Conservation (phyloP, 2,113 vertebrate genomes). For the Ceyx margarethae region DNA sequence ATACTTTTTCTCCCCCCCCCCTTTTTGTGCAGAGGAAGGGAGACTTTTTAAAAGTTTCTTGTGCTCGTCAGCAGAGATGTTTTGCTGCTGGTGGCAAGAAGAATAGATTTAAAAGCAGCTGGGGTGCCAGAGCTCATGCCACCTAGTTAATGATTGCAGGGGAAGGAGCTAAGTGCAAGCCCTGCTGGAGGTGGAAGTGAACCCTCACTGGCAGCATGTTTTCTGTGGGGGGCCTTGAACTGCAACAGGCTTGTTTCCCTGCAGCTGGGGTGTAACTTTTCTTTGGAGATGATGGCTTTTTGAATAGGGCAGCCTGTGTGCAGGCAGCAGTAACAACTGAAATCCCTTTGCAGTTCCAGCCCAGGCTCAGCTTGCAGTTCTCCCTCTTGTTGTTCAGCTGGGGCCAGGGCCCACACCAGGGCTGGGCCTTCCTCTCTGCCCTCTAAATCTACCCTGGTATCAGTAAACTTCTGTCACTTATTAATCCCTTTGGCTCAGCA, state of each 20-base stretch:
- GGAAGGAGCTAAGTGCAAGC: not conserved
- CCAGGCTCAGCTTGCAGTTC: not conserved
- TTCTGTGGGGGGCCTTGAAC: not conserved
- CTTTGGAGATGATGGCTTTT: not conserved
- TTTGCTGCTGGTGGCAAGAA: not conserved
- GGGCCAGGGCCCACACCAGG: not conserved
- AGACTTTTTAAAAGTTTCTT: not conserved
- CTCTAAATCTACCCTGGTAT: not conserved
- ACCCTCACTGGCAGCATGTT: not conserved
- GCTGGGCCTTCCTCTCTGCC: constrained; percentile 7
- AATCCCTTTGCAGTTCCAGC: not conserved
- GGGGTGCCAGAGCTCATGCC: not conserved
- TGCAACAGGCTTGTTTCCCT: not conserved
- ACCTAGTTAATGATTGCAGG: constrained; percentile 47
- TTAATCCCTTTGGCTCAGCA: not conserved
- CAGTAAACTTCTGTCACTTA: constrained; percentile 21
- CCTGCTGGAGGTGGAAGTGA: not conserved
- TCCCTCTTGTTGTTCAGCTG: not conserved
- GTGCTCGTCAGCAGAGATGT: not conserved
- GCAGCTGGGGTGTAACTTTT: not conserved
- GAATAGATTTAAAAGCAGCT: not conserved
- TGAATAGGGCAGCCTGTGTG: not conserved
- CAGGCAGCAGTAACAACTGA: not conserved
- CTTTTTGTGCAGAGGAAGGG: not conserved
- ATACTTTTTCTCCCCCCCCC: fast-evolving